Percentiles rank a stretch among this genome's conserved stretches.
Conservation (phyloP, 2,888 invertebrate genomes). For the Horisme vitalbata region DNA sequence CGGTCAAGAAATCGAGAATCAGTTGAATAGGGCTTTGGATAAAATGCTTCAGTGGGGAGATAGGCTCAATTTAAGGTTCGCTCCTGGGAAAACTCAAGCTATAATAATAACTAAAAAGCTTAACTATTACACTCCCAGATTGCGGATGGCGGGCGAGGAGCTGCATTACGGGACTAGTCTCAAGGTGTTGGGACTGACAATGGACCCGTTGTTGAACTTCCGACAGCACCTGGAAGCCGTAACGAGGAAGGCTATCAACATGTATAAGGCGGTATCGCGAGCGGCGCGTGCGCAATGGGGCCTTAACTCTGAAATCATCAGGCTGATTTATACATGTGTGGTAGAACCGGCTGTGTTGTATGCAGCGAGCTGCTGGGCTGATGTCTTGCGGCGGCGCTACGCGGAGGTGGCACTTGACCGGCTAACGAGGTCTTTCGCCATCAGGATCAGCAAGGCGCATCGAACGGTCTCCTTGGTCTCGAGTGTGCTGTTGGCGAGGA, state of each 20-base stretch:
- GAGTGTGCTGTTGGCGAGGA: neutral
- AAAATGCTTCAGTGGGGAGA: slow-evolving; percentile 13
- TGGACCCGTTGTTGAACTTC: slow-evolving; percentile 8
- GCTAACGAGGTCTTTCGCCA: neutral
- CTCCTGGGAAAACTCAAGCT: slow-evolving; percentile 20
- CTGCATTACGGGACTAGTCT: slow-evolving; percentile 1
- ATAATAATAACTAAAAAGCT: slow-evolving; percentile 21
- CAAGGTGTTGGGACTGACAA: slow-evolving; percentile 17
- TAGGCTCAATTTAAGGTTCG: slow-evolving; percentile 10
- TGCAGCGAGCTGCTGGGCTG: slow-evolving; percentile 3
- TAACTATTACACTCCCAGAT: slow-evolving; percentile 11
- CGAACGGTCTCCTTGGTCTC: slow-evolving; percentile 3
- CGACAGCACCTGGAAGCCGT: neutral
- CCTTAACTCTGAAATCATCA: slow-evolving; percentile 5
- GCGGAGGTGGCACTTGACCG: neutral
- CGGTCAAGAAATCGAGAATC: neutral
- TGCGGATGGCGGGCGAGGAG: slow-evolving; percentile 10
- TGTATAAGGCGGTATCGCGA: slow-evolving; percentile 5
- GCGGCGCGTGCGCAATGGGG: slow-evolving; percentile 9
- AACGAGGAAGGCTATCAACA: neutral
- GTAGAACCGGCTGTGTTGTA: slow-evolving; percentile 9
- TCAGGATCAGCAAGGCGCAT: slow-evolving; percentile 5
- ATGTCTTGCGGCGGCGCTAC: neutral
- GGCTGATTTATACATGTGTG: slow-evolving; percentile 1
- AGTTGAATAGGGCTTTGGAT: neutral